Evolutionary conservation across 2,797 vertebrate genomes (phyloP).

Genomic region (Myiotriccus ornatus): DNA sequence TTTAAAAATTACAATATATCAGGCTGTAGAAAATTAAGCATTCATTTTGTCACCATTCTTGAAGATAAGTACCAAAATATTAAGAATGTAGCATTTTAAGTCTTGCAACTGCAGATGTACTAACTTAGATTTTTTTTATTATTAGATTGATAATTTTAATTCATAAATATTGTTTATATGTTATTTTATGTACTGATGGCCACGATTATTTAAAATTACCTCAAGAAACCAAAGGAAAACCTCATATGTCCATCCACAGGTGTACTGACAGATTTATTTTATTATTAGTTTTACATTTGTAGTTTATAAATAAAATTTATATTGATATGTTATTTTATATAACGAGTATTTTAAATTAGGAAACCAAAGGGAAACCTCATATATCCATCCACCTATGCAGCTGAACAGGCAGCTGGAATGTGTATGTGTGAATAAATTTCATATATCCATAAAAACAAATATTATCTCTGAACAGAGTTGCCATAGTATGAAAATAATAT

Average conservation of each 20-base stretch:
- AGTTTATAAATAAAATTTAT: neutral
- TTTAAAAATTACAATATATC: neutral
- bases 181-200: neutral
- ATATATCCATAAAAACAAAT: neutral
- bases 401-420: neutral
- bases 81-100: neutral
- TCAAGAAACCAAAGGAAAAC: neutral
- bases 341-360: neutral
- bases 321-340: neutral
- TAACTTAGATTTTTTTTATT: neutral
- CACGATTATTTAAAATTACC: neutral
- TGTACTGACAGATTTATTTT: neutral
- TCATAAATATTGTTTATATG: neutral
- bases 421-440: no score
- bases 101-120: neutral
- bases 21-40: rapidly evolving
- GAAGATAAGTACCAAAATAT: neutral
- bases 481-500: neutral
- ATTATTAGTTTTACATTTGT: neutral
- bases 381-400: neutral
- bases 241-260: neutral
- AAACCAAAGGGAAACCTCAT: neutral
- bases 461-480: neutral
- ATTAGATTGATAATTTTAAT: neutral
- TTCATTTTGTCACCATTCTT: neutral